phyloP scores from a whole-genome alignment of 2,888 invertebrate species.

The Diplazon laetatorius region DNA sequence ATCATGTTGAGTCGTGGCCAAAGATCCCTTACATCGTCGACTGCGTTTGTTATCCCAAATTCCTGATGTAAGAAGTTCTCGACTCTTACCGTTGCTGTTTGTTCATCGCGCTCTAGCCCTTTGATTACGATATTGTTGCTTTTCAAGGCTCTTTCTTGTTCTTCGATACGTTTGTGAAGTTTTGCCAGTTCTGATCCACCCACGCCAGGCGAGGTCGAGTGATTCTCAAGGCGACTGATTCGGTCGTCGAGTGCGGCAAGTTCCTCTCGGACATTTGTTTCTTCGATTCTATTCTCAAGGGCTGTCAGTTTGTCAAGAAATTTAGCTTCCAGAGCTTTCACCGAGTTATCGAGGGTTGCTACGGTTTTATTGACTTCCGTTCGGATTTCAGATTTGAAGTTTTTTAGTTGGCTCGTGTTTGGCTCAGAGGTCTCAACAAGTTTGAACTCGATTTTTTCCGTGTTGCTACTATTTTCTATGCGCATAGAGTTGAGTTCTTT shows the following conservation, averaged over 20 bases:
- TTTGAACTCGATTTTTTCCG: not conserved
- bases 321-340: not conserved
- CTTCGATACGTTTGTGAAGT: not conserved
- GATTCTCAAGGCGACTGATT: not conserved
- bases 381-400: not conserved
- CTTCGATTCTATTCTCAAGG: not conserved
- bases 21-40: not conserved
- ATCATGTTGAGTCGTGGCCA: not conserved
- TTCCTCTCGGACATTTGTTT: not conserved
- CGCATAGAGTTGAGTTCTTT: not conserved
- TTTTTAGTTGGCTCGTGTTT: not conserved
- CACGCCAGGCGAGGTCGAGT: no score
- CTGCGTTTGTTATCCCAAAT: constrained; percentile 1
- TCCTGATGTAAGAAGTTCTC: not conserved
- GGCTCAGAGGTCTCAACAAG: not conserved
- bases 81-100: not conserved
- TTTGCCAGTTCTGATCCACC: not conserved
- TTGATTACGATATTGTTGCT: not conserved
- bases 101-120: not conserved
- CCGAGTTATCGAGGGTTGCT: not conserved
- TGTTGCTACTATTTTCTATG: not conserved
- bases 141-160: not conserved
- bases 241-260: not conserved
- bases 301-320: not conserved
- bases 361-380: not conserved